Evolutionary conservation across 2,888 invertebrate species (phyloP), one percentile per base, ranked within the genome.

Genomic region (Heterodera filipjevi): DNA sequence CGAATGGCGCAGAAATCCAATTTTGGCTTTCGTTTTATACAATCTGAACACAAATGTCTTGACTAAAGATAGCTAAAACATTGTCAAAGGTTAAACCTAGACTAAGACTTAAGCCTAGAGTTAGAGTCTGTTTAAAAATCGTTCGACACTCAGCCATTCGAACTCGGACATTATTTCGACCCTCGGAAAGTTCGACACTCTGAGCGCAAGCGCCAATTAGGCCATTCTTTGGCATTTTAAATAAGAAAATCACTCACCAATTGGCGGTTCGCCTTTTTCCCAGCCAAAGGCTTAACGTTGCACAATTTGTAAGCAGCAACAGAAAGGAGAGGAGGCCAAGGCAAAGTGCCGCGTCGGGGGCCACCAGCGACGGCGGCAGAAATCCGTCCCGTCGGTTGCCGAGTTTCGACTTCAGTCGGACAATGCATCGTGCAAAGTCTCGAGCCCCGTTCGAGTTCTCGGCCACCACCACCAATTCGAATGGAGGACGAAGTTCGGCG

Each of bases 311-410:
- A 16, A 75, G 46, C 32, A 75, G 5, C 68, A 75, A 64, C 53
- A 75, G 27, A 64, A 75, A 75, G 68, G 66, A 75, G 53, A 75
- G 44, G 32, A 33, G 44, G n/a, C 75, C 46, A 44, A 75, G 30
- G 2, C 44, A 35, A 32, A 66, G 66, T 2, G 68, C 33, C 30
- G 59, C 27, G 27, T 59, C 27, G 27, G 59, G 59, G 27, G 27
- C n/a, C 59, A n/a, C 27, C 59, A 59, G 27, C 19, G 27, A 32
- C n/a, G 64, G 33, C 68, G 16, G n/a, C 30, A 3, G 1, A n/a
- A n/a, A 71, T 16, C 14, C 3, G 16, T 49, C 3, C 32, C 10
- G 46, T 22, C 66, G 72, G 1, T 10, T 33, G n/a, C 53, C 2
- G 12, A 5, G 32, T 19, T 32, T 27, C n/a, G 12, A 71, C 49